Conservation (phyloP, 2,113 vertebrate genomes). For the Notothenia rossii region DNA sequence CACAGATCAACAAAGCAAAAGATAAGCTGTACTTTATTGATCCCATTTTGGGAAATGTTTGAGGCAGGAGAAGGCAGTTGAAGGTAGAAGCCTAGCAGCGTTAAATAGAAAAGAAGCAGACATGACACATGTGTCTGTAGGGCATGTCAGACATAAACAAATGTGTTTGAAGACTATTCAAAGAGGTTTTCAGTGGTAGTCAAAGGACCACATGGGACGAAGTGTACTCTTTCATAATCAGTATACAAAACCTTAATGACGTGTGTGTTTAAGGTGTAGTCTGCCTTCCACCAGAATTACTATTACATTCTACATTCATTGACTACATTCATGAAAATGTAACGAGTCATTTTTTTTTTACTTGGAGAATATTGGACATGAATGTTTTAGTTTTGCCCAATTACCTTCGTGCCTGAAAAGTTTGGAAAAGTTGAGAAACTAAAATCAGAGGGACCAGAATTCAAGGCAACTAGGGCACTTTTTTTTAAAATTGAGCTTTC, state of each 20-base stretch:
- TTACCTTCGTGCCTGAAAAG: conserved; percentile 32
- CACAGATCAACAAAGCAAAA: not conserved
- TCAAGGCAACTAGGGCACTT: conserved; percentile 41
- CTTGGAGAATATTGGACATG: conserved; percentile 20
- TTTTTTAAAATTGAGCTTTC: conserved; percentile 31
- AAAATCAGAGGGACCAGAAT: conserved; percentile 23
- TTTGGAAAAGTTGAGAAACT: conserved; percentile 14
- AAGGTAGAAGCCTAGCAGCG: no score
- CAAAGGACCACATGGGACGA: no score
- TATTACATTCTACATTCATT: no score
- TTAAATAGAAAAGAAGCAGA: no score
- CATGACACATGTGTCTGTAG: no score
- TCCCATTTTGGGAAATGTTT: no score
- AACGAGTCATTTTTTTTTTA: not conserved
- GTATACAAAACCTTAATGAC: not conserved
- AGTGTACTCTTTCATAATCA: not conserved
- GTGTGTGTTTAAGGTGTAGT: not conserved
- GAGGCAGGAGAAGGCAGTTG: not conserved
- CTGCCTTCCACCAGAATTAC: not conserved
- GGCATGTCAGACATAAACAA: no score
- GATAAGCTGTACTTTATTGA: no score
- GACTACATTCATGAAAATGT: not conserved
- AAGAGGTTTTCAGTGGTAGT: no score
- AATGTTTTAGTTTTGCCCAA: conserved; percentile 41
- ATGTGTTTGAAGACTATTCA: no score